phyloP scores from a whole-genome alignment of 37 sponge, comb jelly and placozoan species.

The Cliona cf. orientalis region DNA sequence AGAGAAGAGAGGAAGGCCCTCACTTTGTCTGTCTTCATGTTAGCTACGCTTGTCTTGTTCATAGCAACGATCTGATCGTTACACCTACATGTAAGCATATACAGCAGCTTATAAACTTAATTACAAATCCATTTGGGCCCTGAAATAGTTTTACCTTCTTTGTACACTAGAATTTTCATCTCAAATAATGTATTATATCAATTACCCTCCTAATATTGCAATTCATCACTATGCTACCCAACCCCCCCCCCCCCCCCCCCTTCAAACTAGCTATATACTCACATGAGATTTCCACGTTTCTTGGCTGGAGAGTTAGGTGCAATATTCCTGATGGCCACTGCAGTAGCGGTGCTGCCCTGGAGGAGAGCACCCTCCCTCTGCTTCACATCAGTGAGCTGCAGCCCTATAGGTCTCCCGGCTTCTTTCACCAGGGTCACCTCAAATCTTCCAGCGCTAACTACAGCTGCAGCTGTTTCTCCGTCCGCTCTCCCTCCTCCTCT shows the following conservation, averaged over 20 bases:
- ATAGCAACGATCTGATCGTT: conserved; percentile 68
- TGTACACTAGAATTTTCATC: no score
- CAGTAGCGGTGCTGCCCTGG: conserved; percentile 3
- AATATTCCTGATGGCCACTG: conserved; percentile 57
- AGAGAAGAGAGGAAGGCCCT: conserved; percentile 19
- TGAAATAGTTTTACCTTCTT: no score
- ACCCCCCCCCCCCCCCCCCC: no score
- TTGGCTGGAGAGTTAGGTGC: conserved; percentile 47
- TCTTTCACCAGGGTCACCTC: conserved; percentile 37
- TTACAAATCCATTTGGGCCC: no score
- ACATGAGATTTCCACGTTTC: conserved; percentile 15
- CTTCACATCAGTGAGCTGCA: conserved; percentile 55
- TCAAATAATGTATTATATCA: no score
- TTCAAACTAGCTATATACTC: no score
- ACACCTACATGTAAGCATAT: conserved; percentile 17
- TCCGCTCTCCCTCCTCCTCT: no score
- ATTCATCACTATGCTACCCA: no score
- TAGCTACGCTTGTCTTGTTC: conserved; percentile 50
- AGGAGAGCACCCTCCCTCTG: background rate
- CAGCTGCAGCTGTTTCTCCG: no score
- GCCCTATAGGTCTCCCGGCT: conserved; percentile 36
- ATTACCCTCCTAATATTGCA: no score
- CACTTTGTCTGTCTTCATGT: conserved; percentile 35
- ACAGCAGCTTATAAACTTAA: background rate
- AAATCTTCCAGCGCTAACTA: no score